phyloP scores from a whole-genome alignment of 2,113 vertebrate genomes.

The Chroicocephalus ridibundus region DNA sequence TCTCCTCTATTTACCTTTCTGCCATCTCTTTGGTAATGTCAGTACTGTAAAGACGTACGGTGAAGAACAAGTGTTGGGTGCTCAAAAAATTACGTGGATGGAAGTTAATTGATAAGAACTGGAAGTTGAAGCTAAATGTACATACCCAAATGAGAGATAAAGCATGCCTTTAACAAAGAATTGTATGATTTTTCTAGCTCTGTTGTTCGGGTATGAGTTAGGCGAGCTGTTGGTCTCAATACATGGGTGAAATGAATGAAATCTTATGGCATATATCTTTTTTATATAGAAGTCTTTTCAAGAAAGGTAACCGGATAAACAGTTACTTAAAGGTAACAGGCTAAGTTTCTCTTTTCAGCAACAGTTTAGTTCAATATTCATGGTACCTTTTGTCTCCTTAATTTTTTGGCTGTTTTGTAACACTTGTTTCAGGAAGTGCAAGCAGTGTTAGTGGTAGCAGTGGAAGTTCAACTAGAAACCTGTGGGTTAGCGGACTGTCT shows the following conservation, averaged over 20 bases:
- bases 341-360: conserved; percentile 41
- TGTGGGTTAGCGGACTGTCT: conserved; percentile 97
- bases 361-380: neutral
- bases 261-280: conserved; percentile 2
- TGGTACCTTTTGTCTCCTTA: conserved; percentile 11
- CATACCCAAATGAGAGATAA: neutral
- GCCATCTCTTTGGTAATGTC: neutral
- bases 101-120: neutral
- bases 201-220: neutral
- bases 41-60: neutral
- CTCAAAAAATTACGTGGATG: neutral
- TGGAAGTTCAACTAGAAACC: conserved; percentile 88
- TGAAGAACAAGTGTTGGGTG: neutral
- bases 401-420: conserved; percentile 54
- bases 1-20: neutral
- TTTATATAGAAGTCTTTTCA: conserved; percentile 31
- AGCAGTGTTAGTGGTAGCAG: conserved; percentile 77
- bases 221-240: neutral
- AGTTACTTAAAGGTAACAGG: conserved; percentile 47
- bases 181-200: neutral
- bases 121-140: neutral
- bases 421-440: conserved; percentile 76
- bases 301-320: conserved; percentile 46
- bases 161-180: neutral
- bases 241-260: neutral